phyloP scores from a whole-genome alignment of 2,888 invertebrate genomes.

The Diachrysia chrysitis region DNA sequence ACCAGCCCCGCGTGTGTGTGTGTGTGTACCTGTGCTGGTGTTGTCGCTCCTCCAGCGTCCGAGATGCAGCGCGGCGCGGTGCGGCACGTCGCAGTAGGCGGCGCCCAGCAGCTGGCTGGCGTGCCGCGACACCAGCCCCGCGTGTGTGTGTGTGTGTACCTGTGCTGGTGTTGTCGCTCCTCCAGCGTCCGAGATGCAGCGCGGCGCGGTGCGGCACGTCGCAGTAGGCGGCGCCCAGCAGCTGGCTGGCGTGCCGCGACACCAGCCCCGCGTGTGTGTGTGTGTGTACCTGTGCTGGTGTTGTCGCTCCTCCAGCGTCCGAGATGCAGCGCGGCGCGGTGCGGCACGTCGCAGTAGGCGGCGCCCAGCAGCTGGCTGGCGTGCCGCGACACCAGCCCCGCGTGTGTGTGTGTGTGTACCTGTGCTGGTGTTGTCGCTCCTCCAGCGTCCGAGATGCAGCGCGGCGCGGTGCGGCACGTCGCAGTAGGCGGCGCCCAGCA shows the following conservation, averaged over 20 bases:
- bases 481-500: too few species aligned
- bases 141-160: slow-evolving; percentile 58
- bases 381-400: slow-evolving; percentile 94
- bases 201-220: slow-evolving; percentile 97
- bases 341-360: too few species aligned
- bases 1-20: slow-evolving; percentile 91
- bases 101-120: slow-evolving; percentile 91
- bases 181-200: slow-evolving; percentile 95
- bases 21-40: slow-evolving; percentile 28
- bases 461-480: too few species aligned
- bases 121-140: slow-evolving; percentile 95
- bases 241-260: slow-evolving; percentile 93
- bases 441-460: too few species aligned
- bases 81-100: slow-evolving; percentile 95
- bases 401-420: not conserved
- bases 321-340: too few species aligned
- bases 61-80: slow-evolving; percentile 96
- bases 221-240: slow-evolving; percentile 92
- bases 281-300: not conserved
- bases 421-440: not conserved
- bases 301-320: too few species aligned
- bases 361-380: slow-evolving; percentile 90
- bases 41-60: slow-evolving; percentile 91
- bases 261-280: slow-evolving; percentile 89
- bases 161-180: slow-evolving; percentile 56